Conservation (phyloP, 2,113 vertebrate species). For the Pelecanus crispus region DNA sequence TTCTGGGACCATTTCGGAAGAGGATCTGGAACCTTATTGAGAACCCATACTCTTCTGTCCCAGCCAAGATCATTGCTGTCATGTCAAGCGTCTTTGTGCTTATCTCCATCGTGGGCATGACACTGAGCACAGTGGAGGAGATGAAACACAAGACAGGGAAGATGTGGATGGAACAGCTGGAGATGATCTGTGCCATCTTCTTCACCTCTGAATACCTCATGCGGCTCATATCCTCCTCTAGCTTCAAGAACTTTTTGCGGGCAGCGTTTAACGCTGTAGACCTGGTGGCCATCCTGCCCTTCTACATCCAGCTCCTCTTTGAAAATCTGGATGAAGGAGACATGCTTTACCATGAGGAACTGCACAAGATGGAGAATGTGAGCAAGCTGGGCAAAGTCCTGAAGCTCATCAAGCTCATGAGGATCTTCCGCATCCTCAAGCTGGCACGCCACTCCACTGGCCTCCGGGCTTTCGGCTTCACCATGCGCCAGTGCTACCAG, state of each 20-base stretch:
- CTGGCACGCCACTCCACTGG: conserved; percentile 88
- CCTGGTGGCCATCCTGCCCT: conserved; percentile 85
- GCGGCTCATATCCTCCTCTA: conserved; percentile 73
- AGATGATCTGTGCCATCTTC: conserved; percentile 79
- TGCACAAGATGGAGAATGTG: conserved; percentile 83
- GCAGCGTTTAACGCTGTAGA: conserved; percentile 80
- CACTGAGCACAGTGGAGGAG: conserved; percentile 82
- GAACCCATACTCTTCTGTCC: conserved; percentile 77
- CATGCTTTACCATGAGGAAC: conserved; percentile 75
- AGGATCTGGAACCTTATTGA: conserved; percentile 79
- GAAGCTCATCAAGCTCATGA: conserved; percentile 88
- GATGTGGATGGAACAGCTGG: conserved; percentile 75
- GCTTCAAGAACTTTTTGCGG: conserved; percentile 68
- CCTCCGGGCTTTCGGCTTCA: conserved; percentile 89
- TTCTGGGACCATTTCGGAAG: conserved; percentile 66
- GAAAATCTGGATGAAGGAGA: conserved; percentile 76
- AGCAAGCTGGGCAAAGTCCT: conserved; percentile 90
- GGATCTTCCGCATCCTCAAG: conserved; percentile 90
- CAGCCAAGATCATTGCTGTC: conserved; percentile 76
- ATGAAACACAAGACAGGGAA: conserved; percentile 70
- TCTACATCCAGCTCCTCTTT: conserved; percentile 85
- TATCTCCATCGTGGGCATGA: conserved; percentile 80
- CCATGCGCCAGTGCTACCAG: conserved; percentile 89
- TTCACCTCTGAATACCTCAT: conserved; percentile 81
- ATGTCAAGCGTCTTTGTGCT: conserved; percentile 82